Base-by-base conservation (phyloP, 2,797 vertebrate genomes). In the Sebastes kiyomatsui region DNA sequence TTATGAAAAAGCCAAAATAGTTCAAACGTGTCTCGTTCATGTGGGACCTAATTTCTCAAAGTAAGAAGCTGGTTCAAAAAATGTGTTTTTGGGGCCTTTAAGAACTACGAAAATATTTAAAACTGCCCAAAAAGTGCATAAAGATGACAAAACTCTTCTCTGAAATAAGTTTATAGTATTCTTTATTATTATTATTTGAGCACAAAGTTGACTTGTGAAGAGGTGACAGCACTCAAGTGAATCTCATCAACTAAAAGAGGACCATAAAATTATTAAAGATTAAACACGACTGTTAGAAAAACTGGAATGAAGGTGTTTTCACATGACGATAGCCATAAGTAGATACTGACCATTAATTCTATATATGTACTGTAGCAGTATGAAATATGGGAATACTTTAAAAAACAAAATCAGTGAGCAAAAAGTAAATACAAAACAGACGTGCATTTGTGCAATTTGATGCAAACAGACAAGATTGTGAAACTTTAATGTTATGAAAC, bases 81-180 rank as follows among this genome's bases (percentile, higher is more conserved):
- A 13, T 0, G 0, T 13, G 12, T 38, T 38, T 38, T 38, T 38
- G 12, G 35, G 35, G 35, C 35, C 35, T 38, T 38, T 38, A 0
- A 38, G 35, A 38, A 14, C 35, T 38, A 38, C 5, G 35, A 38
- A 38, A 38, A 38, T 6, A 28, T 28, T 5, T 0, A 14, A 22
- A 35, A 13, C 13, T 35, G 11, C 23, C 8, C 23, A 33, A 54
- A 54, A 35, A 64, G 4, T 6, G 2, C 13, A 22, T 35, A 22
- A 3, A 18, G 27, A 20, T 16, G 2, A 46, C 8, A 35, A 23
- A 35, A 49, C 5, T 20, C 4, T 16, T 42, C 35, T 38, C 35
- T 38, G 35, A 38, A 38, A 38, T 38, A 38, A 0, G 35, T 38
- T 33, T 33, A 0, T 32, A 32, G 8, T 32, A 0, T 32, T 32